Base-by-base conservation (phyloP, 2,113 vertebrate genomes). In the Galbula dea region DNA sequence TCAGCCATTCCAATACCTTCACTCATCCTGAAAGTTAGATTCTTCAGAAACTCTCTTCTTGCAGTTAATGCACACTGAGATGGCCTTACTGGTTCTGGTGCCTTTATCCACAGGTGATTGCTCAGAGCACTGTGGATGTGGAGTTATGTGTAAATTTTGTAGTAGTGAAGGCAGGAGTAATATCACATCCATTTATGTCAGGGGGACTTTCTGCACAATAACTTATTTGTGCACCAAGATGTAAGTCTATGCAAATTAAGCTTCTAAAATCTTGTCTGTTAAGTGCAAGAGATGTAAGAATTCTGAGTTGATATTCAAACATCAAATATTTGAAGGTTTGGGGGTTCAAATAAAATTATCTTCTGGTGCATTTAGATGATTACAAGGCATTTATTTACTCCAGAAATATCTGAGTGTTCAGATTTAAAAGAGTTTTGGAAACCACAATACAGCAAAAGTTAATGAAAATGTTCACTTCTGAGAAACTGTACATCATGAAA, bases 381-480 rank as follows among this genome's bases (percentile, higher is more conserved):
- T 89, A 32, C 15, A 57, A 4, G 58, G 36, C 34, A 23, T 69
- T 78, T 91, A 63, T 84, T 92, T 90, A 41, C 46, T 67, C 24
- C 48, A 86, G 58, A 73, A 88, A 61, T 66, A 84, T 48, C 36
- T 86, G 61, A 79, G 29, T 26, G 4, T 36, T 90, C 77, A 82
- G 49, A 76, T 54, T 75, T 68, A 30, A 72, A 51, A 57, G 62
- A 22, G 36, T 43, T 83, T 69, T 73, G 57, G 84, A 72, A 88
- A 88, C 16, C 1, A 3, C 37, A 80, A 80, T 75, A 46, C 77
- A 89, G 61, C 34, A 39, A 65, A 83, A 93, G 29, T 76, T 95
- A 91, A 71, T 82, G 43, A 82, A 94, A 94, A 89, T 82, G 67
- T 66, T 86, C 13, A 20, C 30, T 89, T 95, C 65, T 87, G 86